Percentiles rank a stretch among this genome's conserved stretches.
Evolutionary conservation across 2,113 vertebrate genomes (phyloP).

Genomic region (Apus apus): DNA sequence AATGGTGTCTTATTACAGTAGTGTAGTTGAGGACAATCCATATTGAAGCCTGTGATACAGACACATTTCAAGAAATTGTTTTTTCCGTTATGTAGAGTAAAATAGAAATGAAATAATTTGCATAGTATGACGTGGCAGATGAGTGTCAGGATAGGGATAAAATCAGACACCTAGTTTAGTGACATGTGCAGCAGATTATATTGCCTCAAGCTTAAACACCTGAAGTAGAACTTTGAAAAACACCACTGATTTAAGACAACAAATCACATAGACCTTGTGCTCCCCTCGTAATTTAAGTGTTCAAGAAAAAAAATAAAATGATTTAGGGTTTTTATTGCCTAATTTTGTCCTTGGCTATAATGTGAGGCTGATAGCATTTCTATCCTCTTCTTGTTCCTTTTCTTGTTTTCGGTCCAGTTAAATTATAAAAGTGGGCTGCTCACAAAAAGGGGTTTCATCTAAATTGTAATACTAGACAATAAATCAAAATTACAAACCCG

Average conservation of each 20-base stretch:
- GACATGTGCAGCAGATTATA: background rate
- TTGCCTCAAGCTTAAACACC: background rate
- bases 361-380: background rate
- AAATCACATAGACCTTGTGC: background rate
- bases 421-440: background rate
- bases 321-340: background rate
- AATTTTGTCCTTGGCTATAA: background rate
- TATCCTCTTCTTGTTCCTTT: background rate
- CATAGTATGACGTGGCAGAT: background rate
- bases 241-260: background rate
- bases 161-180: background rate
- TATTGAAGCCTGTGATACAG: background rate
- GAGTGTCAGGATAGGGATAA: background rate
- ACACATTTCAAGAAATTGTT: background rate
- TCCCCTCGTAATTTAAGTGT: background rate
- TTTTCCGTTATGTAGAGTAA: background rate
- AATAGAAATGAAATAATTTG: background rate
- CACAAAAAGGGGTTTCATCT: background rate
- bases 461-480: background rate
- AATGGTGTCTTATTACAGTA: background rate
- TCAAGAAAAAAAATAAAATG: background rate
- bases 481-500: background rate
- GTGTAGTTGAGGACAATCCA: background rate
- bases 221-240: background rate
- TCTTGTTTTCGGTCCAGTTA: background rate